Base-by-base conservation (phyloP, 2,888 invertebrate genomes). In the Hermaeophaga mercurialis region DNA sequence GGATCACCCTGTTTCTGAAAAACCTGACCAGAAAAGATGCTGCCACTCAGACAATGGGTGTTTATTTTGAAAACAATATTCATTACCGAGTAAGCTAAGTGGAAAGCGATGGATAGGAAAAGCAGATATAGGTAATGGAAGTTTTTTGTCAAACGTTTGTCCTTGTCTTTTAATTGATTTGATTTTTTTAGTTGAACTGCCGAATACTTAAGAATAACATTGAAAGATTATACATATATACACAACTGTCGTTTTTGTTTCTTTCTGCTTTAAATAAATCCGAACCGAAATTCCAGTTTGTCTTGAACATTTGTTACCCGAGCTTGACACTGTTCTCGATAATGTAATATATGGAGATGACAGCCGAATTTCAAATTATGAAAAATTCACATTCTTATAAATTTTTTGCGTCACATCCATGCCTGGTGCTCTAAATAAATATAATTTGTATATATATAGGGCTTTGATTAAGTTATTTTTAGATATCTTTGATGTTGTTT, bases 21-120 rank as follows among this genome's bases (percentile, higher is more conserved):
- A 14, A 24, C 7, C 26, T 3, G n/a, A 11, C n/a, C 39, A 49
- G 54, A 54, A 44, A 33, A 58, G 54, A 54, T 49, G 38, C 44
- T 31, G 53, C 54, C 38, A 49, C 58, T 54, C 26, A 45, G 45
- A 54, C 43, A 2, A 18, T 45, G 9, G 38, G 5, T 58, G 52
- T 58, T 58, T 45, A 49, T 48, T 49, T 57, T 58, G 26, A 54
- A 34, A 53, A 49, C 52, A 34, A 44, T 52, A 52, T 52, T 43
- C 52, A 52, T 52, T 52, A 52, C 52, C 34, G 52, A 19, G 28
- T 41, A 9, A 8, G 12, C 24, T 43, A 33, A 43, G 52, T 34
- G 34, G 50, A 34, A 12, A n/a, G 7, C 5, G 6, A 11, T 11
- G 11, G 31, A 17, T 24, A n/a, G n/a, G 24, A 24, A 24, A 43